Evolutionary conservation across 1,140 invertebrate genomes (phyloP), one percentile per base, ranked within the genome.

Genomic region (Macrosteles quadrilineatus): DNA sequence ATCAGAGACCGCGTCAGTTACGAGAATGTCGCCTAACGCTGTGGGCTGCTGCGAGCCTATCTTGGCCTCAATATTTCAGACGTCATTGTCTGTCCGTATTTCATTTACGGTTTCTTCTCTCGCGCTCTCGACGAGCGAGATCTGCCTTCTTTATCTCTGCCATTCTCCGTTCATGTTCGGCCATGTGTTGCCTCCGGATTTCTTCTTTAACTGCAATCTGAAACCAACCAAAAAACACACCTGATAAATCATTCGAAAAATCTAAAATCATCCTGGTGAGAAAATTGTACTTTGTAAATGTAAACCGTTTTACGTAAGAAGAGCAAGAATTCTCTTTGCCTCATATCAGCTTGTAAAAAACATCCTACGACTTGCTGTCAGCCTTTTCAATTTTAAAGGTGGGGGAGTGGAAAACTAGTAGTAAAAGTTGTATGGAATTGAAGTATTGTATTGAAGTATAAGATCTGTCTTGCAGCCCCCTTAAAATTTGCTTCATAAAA

Each of bases 151-250:
- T 86, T 78, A 90, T 84, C 80, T 92, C 90, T 79, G 89, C 89
- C 74, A 91, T 77, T 74, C 89, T 85, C 59, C 89, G 84, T 76
- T 94, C 91, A 74, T 93, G 89, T 80, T 94, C 92, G 31, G 90
- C 91, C 87, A 95, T 90, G 75, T 93, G 91, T 76, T 93, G 88
- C 62, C 91, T 86, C 62, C 93, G 83, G 81, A 92, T 89, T 78
- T 93, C 91, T 83, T 95, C 92, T 80, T 95, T 95, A 73, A 92
- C 86, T 67, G 90, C 89, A 78, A 95, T 95, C 92, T 94, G 77
- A 69, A 73, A 73, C 57, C 64, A 43, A 29, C 65, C n/a, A n/a
- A n/a, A n/a, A n/a, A n/a, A n/a, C n/a, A n/a, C n/a, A n/a, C 62
- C 68, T 55, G 30, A 63, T 40, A 31, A 27, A 19, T 14, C n/a